Conservation (phyloP, 2,797 vertebrate genomes). For the Odontamblyopus lacepedii region DNA sequence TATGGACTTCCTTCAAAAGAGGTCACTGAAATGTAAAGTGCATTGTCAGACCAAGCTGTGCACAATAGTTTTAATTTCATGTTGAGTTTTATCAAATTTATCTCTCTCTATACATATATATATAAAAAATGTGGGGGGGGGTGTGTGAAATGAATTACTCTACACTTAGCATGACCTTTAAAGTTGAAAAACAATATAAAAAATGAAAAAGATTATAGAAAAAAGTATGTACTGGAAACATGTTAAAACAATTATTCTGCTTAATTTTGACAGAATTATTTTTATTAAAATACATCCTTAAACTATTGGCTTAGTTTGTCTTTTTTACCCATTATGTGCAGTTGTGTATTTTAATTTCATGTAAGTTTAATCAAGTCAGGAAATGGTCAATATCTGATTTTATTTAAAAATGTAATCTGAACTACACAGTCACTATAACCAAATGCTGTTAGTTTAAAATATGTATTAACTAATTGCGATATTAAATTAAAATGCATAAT, state of each 20-base stretch:
- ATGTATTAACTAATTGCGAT: no score
- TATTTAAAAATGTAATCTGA: no score
- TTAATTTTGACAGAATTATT: slow-evolving; percentile 99
- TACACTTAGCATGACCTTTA: slow-evolving; percentile 92
- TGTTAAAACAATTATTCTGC: slow-evolving; percentile 92
- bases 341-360: slow-evolving; percentile 1
- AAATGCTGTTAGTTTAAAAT: neutral
- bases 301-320: slow-evolving; percentile 69
- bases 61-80: slow-evolving; percentile 79
- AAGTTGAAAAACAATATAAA: slow-evolving; percentile 79
- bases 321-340: slow-evolving; percentile 49
- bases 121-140: slow-evolving; percentile 33
- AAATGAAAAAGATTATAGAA: slow-evolving; percentile 74
- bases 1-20: slow-evolving; percentile 33
- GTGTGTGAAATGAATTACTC: slow-evolving; percentile 87
- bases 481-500: no score
- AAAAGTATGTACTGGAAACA: slow-evolving; percentile 90
- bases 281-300: slow-evolving; percentile 99
- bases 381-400: neutral
- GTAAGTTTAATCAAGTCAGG: neutral
- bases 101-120: neutral
- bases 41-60: slow-evolving; percentile 71
- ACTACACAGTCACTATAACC: neutral
- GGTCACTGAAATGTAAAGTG: slow-evolving; percentile 45
- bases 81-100: slow-evolving; percentile 79